Percentiles rank a stretch among this genome's conserved stretches.
Conservation (phyloP, 2,888 invertebrate species). For the Nymphalis urticae region DNA sequence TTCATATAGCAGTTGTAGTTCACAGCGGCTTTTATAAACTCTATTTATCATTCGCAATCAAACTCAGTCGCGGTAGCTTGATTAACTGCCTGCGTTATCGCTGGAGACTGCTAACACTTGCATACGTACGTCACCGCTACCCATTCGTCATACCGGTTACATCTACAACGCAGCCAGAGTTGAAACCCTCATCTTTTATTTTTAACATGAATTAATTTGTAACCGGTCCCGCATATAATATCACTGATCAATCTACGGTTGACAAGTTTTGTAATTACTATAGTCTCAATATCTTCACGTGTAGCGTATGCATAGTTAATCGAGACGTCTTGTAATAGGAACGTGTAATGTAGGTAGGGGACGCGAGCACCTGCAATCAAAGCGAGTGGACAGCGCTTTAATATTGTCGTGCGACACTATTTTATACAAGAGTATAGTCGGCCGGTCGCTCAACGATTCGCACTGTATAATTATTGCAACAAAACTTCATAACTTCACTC, state of each 20-base stretch:
- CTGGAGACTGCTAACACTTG: slow-evolving; percentile 42
- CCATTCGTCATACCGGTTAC: slow-evolving; percentile 48
- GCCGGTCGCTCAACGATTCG: slow-evolving; percentile 47
- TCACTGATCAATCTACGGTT: slow-evolving; percentile 68
- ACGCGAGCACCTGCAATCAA: slow-evolving; percentile 61
- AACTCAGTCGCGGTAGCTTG: slow-evolving; percentile 60
- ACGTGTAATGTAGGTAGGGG: slow-evolving; percentile 61
- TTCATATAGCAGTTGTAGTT: background rate
- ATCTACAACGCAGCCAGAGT: slow-evolving; percentile 29
- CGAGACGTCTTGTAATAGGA: slow-evolving; percentile 43
- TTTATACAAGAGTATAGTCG: slow-evolving; percentile 47
- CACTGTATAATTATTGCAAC: slow-evolving; percentile 68
- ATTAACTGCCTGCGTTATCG: slow-evolving; percentile 62
- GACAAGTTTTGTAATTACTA: slow-evolving; percentile 69
- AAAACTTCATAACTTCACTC: slow-evolving; percentile 68
- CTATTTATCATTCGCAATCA: slow-evolving; percentile 71
- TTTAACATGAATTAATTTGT: slow-evolving; percentile 55
- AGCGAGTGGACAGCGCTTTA: slow-evolving; percentile 64
- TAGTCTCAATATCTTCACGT: slow-evolving; percentile 51
- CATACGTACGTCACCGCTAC: slow-evolving; percentile 34
- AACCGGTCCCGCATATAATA: slow-evolving; percentile 53
- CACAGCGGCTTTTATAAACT: slow-evolving; percentile 32
- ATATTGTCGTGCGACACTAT: slow-evolving; percentile 64
- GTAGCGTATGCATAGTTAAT: slow-evolving; percentile 37
- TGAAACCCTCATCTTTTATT: slow-evolving; percentile 45